Evolutionary conservation across 2,113 vertebrate species (phyloP).

Genomic region (Epinephelus lanceolatus): DNA sequence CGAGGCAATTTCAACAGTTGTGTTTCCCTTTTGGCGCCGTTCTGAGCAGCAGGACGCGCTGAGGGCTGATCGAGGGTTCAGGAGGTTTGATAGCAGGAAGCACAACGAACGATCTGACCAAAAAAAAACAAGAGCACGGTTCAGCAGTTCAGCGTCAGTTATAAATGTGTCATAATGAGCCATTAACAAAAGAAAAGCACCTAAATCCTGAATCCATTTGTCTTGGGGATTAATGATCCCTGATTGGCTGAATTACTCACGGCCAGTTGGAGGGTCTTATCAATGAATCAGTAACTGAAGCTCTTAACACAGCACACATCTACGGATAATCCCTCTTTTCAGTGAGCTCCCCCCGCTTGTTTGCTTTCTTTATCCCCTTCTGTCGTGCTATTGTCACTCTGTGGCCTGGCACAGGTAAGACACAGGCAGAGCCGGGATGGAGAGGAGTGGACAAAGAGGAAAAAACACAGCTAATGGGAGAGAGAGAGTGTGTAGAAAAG

Average conservation of each 20-base stretch:
- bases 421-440: background rate
- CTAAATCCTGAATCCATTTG: constrained; percentile 60
- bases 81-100: constrained; percentile 33
- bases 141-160: constrained; percentile 38
- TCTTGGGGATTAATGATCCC: constrained; percentile 69
- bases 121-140: background rate
- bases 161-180: constrained; percentile 60
- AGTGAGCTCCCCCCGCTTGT: constrained; percentile 55
- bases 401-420: constrained; percentile 44
- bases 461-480: background rate
- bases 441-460: background rate
- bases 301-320: constrained; percentile 74
- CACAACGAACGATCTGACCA: constrained; percentile 3
- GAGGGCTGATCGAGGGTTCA: constrained; percentile 11
- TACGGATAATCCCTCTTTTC: constrained; percentile 77
- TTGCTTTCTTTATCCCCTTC: constrained; percentile 72
- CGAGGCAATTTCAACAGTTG: constrained; percentile 55
- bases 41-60: constrained; percentile 38
- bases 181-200: constrained; percentile 58
- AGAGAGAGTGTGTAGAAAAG: background rate
- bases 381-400: constrained; percentile 45
- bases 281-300: constrained; percentile 74
- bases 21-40: constrained; percentile 37
- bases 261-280: constrained; percentile 74
- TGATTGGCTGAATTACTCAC: constrained; percentile 77